These are phyloP conservation scores for Albula glossodonta DNA, from an alignment of 2,113 vertebrate genomes.

Conservation along the genomic window DNA sequence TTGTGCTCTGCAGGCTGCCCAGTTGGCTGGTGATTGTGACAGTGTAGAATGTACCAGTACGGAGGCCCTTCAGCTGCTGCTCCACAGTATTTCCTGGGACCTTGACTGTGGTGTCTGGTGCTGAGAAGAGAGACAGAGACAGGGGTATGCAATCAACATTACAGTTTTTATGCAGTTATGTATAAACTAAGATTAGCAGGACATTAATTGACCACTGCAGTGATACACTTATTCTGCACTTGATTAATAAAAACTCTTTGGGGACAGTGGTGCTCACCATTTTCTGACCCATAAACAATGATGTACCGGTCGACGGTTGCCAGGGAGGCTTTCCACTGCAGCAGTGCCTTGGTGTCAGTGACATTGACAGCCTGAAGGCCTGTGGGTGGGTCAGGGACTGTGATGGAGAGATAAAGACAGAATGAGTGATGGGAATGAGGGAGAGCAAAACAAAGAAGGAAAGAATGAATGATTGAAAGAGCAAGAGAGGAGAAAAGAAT, in stretches of 20 bases:
- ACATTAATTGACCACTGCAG: not conserved
- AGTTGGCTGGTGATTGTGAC: constrained; percentile 77
- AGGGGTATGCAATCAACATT: not conserved
- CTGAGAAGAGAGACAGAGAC: constrained; percentile 49
- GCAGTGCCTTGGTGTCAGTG: constrained; percentile 71
- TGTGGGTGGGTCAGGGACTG: constrained; percentile 81
- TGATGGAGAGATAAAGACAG: constrained; percentile 8
- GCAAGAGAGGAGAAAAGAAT: not conserved
- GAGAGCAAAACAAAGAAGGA: not conserved
- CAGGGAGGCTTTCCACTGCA: constrained; percentile 76
- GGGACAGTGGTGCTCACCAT: constrained; percentile 67
- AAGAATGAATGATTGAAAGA: not conserved
- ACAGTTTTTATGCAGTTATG: not conserved
- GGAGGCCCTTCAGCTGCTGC: constrained; percentile 68
- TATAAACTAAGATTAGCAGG: not conserved
- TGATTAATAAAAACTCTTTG: not conserved
- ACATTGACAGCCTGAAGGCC: constrained; percentile 73
- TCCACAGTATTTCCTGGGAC: constrained; percentile 71
- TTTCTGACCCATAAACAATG: constrained; percentile 73
- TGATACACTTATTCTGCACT: not conserved
- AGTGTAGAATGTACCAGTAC: constrained; percentile 73
- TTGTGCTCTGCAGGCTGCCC: constrained; percentile 71
- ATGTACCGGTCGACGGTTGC: constrained; percentile 79
- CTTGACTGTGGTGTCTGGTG: constrained; percentile 70
- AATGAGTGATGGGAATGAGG: constrained; percentile 12